Percentiles rank a stretch among this genome's conserved stretches.
These are phyloP conservation scores for Bubalus kerabau DNA, from an alignment of 2,113 vertebrate species.

Conservation along the genomic window DNA sequence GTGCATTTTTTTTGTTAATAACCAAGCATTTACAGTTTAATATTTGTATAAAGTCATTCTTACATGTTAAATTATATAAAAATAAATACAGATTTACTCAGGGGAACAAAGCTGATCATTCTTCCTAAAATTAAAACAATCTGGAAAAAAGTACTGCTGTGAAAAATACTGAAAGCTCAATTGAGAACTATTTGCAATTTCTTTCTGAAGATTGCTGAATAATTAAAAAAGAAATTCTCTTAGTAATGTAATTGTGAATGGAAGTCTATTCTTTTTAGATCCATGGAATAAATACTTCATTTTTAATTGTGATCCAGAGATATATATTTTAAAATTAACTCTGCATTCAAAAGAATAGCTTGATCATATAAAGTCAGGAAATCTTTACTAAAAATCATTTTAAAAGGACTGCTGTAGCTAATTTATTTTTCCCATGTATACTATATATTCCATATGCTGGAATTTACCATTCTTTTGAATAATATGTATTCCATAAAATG, in stretches of 20 bases:
- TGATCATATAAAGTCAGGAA: slow-evolving; percentile 7
- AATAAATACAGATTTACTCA: slow-evolving; percentile 12
- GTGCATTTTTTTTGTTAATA: background rate
- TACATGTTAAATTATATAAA: slow-evolving; percentile 22
- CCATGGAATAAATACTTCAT: background rate
- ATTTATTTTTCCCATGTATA: background rate
- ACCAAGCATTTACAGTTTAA: background rate
- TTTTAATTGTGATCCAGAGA: background rate
- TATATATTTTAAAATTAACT: background rate
- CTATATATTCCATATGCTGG: background rate
- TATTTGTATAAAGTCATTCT: background rate
- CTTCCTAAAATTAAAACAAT: slow-evolving; percentile 35
- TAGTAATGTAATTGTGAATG: background rate
- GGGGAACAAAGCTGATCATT: background rate
- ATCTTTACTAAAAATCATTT: background rate
- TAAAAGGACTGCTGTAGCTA: background rate
- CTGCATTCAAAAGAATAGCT: background rate
- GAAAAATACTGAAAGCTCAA: background rate
- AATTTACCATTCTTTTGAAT: background rate
- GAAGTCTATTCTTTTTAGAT: slow-evolving; percentile 13
- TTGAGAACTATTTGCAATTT: background rate
- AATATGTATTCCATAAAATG: background rate
- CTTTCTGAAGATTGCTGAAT: background rate
- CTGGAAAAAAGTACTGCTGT: background rate
- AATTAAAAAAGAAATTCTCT: slow-evolving; percentile 13